Evolutionary conservation across 1,140 invertebrate genomes (phyloP), one percentile per base, ranked within the genome.

Genomic region (Dendroctonus valens): DNA sequence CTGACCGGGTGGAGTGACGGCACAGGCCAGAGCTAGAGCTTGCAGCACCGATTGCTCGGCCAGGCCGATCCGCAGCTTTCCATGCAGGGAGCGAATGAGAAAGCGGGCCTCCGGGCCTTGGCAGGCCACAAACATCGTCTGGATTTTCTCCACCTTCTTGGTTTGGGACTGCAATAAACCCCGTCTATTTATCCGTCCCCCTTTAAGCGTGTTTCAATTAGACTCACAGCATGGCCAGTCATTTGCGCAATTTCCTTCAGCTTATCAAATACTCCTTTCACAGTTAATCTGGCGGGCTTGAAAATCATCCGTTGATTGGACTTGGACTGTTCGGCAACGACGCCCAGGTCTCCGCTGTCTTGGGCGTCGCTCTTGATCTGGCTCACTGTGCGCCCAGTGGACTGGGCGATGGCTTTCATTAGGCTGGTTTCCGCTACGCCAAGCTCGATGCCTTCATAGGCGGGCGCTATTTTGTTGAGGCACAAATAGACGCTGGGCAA

Each of bases 31-130:
- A 9, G 94, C 93, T 48, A 99, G 76, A 9, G 97, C 96, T 77
- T 92, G 90, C 11, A 99, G 81, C 26, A 98, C 87, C 9, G 96
- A 98, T 80, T 98, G 96, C 76, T 99, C 97, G 0, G 97, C 98
- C 55, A 99, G 82, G 5, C 97, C 97, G 71, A 99, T 97, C 44
- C 97, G 84, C 51, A 99, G 81, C 81, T 99, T 99, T 8, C 97
- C 97, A 67, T 91, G 87, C 2, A 99, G 79, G 0, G 92, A 95
- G 72, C 98, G 85, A 50, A 98, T 93, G 0, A 99, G 81, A 80
- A 91, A 99, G 53, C 93, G 85, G 0, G 96, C 92, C 81, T 99
- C 98, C 0, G 87, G 91, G 65, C 89, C 84, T 59, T 91, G 85
- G 78, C 96, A 99, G 0, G 96, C 93, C 0, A 98, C 93, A 77